A percentile compares a stretch with the other conserved stretches of the same genome.
These are phyloP conservation scores for Papilio gigon DNA, from an alignment of 2,888 invertebrate genomes.

Conservation along the genomic window DNA sequence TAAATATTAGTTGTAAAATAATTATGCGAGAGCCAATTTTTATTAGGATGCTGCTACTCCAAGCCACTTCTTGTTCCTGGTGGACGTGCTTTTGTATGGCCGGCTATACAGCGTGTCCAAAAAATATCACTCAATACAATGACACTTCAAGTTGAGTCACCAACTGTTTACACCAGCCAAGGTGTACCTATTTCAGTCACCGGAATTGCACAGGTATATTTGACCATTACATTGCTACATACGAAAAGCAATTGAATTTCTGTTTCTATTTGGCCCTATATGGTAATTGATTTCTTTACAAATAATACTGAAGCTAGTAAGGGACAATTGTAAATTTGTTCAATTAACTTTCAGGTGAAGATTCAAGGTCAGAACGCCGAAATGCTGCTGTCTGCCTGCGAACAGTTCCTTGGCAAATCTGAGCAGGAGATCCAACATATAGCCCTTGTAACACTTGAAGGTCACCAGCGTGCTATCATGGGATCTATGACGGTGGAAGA, in stretches of 20 bases:
- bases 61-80: conserved; percentile 97
- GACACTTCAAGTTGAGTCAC: conserved; percentile 97
- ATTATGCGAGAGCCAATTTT: conserved; percentile 9
- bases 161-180: conserved; percentile 97
- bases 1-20: no score
- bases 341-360: conserved; percentile 84
- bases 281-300: not conserved
- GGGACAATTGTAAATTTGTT: not conserved
- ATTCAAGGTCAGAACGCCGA: conserved; percentile 95
- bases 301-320: no score
- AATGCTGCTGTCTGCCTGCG: conserved; percentile 95
- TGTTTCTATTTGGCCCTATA: no score
- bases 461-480: conserved; percentile 97
- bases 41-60: conserved; percentile 95
- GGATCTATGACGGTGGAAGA: conserved; percentile 98
- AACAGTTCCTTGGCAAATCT: conserved; percentile 95
- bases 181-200: conserved; percentile 98
- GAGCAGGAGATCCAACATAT: conserved; percentile 95
- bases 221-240: no score
- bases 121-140: conserved; percentile 98
- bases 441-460: conserved; percentile 95
- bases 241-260: no score
- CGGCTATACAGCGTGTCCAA: conserved; percentile 92
- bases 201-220: conserved; percentile 95
- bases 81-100: conserved; percentile 98